phyloP scores from a whole-genome alignment of 2,797 vertebrate species.

The Numenius phaeopus region DNA sequence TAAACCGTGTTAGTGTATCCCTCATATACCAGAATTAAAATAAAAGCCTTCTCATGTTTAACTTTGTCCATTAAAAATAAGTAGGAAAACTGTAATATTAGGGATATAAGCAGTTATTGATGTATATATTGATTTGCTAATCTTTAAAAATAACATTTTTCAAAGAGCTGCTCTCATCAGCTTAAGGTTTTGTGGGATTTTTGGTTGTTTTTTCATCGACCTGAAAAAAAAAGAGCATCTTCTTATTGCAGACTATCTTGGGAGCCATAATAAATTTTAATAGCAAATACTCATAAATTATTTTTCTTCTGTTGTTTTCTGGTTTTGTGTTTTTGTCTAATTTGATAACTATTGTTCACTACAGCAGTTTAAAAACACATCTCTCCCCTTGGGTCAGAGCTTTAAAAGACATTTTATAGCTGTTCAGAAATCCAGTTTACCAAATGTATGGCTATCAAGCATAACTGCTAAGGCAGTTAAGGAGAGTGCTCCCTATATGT shows the following conservation, averaged over 20 bases:
- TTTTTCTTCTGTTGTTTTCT: background rate
- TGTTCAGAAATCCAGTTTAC: background rate
- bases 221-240: background rate
- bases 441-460: accelerated
- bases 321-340: background rate
- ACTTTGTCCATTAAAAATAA: background rate
- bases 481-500: background rate
- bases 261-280: background rate
- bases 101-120: background rate
- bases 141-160: slow-evolving; percentile 5
- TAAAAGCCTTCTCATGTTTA: background rate
- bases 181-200: background rate
- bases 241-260: background rate
- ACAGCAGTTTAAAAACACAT: background rate
- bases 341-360: background rate
- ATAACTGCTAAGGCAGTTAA: background rate
- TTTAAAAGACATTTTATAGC: background rate
- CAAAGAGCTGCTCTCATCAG: background rate
- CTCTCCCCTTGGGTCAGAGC: background rate
- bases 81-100: background rate
- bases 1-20: background rate
- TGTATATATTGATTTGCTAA: background rate
- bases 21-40: background rate
- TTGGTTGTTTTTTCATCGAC: background rate
- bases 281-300: background rate